Base-by-base conservation (phyloP, 2,888 invertebrate genomes). In the Brachyptera putata region DNA sequence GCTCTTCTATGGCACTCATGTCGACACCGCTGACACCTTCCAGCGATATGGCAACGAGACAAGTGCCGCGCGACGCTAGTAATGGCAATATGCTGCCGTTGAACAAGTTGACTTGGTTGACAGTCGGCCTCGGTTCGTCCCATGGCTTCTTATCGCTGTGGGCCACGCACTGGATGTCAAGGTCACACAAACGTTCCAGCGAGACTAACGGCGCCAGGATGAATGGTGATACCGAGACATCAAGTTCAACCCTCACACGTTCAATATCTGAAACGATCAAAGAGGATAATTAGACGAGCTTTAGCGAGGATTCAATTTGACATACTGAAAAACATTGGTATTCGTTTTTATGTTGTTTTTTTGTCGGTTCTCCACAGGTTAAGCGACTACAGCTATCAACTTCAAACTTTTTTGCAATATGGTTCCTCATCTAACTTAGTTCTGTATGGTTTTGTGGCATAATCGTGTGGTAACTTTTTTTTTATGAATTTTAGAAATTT, bases 201-300 rank as follows among this genome's bases (percentile, higher is more conserved):
- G 39, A 36, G 18, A 62, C 57, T 2, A 66, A 58, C 2, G 64
- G 61, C 2, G 48, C 30, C n/a, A 66, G 61, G 1, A 60, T 61
- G 13, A 61, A 58, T 5, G 63, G 57, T 1, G 66, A 61, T 11
- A 60, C 55, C 4, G 57, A 39, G 26, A 58, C 46, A 34, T 66
- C 66, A 58, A 66, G 61, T 57, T 66, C 66, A 18, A 66, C 60
- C 9, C 63, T 58, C 13, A 64, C 63, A 14, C 63, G 58, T 56
- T 66, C 63, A 9, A 66, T 46, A 16, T 34, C 53, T 53, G 22
- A 13, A 36, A 14, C 3, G n/a, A 21, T 7, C 14, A 39, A 7
- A 39, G 9, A 4, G 16, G 41, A 14, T 9, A 5, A 39, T n/a
- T n/a, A n/a, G n/a, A n/a, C n/a, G n/a, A n/a, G n/a, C n/a, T n/a